These are phyloP conservation scores for Silurus aristotelis DNA, from an alignment of 2,797 vertebrate genomes.

Conservation along the genomic window DNA sequence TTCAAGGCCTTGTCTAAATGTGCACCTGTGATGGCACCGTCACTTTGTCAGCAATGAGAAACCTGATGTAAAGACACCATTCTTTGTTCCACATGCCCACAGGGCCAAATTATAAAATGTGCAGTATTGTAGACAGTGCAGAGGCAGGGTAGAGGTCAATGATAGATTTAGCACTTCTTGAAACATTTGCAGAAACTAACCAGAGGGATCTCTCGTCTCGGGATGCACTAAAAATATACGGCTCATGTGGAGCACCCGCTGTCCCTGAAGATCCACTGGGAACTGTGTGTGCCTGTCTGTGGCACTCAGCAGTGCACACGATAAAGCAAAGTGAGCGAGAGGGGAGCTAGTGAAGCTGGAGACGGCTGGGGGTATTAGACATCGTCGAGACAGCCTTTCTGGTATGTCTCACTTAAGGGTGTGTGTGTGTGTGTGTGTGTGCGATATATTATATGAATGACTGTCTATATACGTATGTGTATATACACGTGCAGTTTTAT, in stretches of 20 bases:
- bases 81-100: conserved; percentile 42
- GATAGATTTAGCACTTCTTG: conserved; percentile 60
- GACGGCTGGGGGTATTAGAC: conserved; percentile 39
- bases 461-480: no score
- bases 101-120: conserved; percentile 60
- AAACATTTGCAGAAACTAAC: conserved; percentile 60
- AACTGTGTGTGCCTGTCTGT: conserved; percentile 47
- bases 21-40: conserved; percentile 29
- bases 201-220: conserved; percentile 52
- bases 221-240: conserved; percentile 61
- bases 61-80: conserved; percentile 36
- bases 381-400: conserved; percentile 16
- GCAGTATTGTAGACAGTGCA: conserved; percentile 49
- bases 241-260: conserved; percentile 53
- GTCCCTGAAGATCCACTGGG: conserved; percentile 53
- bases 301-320: conserved; percentile 46
- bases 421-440: not conserved
- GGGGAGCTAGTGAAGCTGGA: conserved; percentile 34
- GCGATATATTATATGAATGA: no score
- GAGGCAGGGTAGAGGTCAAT: conserved; percentile 54
- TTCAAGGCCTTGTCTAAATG: conserved; percentile 15
- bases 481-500: no score
- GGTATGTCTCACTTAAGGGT: conserved; percentile 27
- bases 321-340: conserved; percentile 48
- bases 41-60: conserved; percentile 38